Evolutionary conservation across 2,888 invertebrate genomes (phyloP).

Genomic region (Eretmocerus hayati): DNA sequence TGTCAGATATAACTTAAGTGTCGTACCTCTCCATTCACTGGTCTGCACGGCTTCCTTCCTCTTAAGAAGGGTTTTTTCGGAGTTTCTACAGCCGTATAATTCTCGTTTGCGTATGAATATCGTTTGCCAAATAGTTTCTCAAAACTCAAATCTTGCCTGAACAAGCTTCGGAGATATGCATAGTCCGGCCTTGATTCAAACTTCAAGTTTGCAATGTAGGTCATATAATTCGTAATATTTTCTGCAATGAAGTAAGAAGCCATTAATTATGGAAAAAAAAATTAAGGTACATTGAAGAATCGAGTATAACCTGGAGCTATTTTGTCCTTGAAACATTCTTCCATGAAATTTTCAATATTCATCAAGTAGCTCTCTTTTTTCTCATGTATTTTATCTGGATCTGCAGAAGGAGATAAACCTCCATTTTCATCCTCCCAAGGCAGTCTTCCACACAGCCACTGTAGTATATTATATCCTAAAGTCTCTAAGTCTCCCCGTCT

Average conservation of each 20-base stretch:
- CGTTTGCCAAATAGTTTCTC: constrained; percentile 34
- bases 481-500: constrained; percentile 90
- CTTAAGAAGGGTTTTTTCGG: constrained; percentile 37
- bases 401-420: constrained; percentile 31
- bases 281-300: too few relatives aligned
- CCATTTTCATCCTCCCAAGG: constrained; percentile 78
- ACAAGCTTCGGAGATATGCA: constrained; percentile 46
- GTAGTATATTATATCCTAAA: constrained; percentile 86
- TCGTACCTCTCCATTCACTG: constrained; percentile 42
- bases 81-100: constrained; percentile 30
- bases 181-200: constrained; percentile 53
- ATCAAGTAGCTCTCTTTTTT: constrained; percentile 51
- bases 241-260: constrained; percentile 31
- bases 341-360: constrained; percentile 47
- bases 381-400: constrained; percentile 49
- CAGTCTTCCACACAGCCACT: constrained; percentile 82
- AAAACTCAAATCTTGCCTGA: constrained; percentile 39
- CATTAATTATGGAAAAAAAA: too few relatives aligned
- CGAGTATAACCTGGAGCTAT: constrained; percentile 43
- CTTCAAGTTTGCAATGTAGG: constrained; percentile 46
- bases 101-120: constrained; percentile 36
- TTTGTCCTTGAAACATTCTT: constrained; percentile 47
- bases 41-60: constrained; percentile 41
- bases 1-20: too few relatives aligned
- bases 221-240: constrained; percentile 45